These are phyloP conservation scores for Myotis findleyi DNA, from an alignment of 2,797 vertebrate genomes.

Conservation along the genomic window DNA sequence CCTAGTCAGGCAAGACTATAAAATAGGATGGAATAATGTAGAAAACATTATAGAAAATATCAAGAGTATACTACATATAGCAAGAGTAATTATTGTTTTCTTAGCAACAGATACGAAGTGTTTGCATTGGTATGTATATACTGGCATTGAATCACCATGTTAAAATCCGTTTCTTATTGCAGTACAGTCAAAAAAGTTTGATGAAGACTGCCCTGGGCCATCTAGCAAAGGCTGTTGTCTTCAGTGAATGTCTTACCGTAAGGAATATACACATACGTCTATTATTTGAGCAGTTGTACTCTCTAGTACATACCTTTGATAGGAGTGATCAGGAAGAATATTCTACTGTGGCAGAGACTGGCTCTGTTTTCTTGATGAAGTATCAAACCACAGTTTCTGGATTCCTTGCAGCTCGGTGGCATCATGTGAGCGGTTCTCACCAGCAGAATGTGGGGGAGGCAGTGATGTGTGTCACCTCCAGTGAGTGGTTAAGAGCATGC, in stretches of 20 bases:
- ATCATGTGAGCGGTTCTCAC: background rate
- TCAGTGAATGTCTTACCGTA: background rate
- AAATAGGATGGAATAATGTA: background rate
- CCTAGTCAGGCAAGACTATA: background rate
- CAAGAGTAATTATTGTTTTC: constrained; percentile 9
- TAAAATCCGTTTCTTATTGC: constrained; percentile 41
- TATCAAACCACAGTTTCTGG: background rate
- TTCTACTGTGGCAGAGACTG: background rate
- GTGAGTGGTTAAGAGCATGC: background rate
- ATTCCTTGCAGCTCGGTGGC: background rate
- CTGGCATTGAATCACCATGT: background rate
- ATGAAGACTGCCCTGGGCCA: background rate
- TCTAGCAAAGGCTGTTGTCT: background rate
- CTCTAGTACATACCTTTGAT: background rate
- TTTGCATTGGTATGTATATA: background rate
- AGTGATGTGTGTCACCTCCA: background rate
- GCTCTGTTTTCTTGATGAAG: constrained; percentile 5
- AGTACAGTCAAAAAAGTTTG: background rate
- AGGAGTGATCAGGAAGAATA: background rate
- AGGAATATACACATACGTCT: background rate
- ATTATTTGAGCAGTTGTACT: constrained; percentile 11
- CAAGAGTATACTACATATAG: background rate
- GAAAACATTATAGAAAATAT: background rate
- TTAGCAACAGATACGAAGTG: background rate
- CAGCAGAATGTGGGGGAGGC: background rate